Conservation (phyloP, 2,797 vertebrate species). For the Periparus ater region DNA sequence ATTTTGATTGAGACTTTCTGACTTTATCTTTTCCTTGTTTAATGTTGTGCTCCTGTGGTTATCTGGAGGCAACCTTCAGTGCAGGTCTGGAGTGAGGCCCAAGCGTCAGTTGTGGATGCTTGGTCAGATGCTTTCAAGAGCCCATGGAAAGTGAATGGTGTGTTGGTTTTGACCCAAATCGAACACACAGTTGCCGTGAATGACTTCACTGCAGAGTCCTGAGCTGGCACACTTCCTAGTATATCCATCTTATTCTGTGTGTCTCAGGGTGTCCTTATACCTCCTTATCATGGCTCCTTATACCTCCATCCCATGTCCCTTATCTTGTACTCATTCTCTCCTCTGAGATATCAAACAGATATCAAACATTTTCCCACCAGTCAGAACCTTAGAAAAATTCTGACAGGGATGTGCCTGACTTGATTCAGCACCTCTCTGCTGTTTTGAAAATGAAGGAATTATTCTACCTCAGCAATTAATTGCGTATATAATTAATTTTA, state of each 20-base stretch:
- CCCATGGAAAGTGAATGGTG: not conserved
- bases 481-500: slow-evolving; percentile 31
- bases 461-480: not conserved
- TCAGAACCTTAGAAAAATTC: not conserved
- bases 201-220: not conserved
- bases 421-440: not conserved
- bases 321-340: not conserved
- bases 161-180: not conserved
- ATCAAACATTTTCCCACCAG: not conserved
- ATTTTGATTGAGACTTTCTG: not conserved
- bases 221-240: not conserved
- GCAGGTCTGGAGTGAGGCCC: not conserved
- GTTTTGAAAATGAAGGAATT: not conserved
- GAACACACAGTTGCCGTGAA: not conserved
- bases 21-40: not conserved
- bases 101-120: not conserved
- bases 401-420: not conserved
- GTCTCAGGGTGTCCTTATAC: not conserved
- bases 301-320: not conserved
- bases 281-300: not conserved
- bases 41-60: not conserved
- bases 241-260: not conserved
- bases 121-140: not conserved
- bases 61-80: not conserved
- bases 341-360: not conserved